phyloP scores from a whole-genome alignment of 2,113 vertebrate genomes.

The Suricata suricatta region DNA sequence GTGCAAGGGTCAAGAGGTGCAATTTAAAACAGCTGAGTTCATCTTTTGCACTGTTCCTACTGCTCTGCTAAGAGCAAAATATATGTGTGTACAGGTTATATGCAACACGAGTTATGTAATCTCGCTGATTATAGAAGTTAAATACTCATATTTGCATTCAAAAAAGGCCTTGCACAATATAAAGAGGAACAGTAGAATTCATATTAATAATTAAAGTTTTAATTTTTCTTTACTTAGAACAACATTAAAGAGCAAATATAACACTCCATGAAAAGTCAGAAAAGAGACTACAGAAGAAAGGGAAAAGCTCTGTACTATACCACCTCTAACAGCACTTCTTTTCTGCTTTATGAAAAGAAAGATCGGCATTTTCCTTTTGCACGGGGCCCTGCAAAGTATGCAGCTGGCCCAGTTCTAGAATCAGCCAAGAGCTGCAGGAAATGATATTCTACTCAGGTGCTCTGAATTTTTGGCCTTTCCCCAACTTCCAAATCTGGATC shows the following conservation, averaged over 20 bases:
- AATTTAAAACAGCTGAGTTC: background rate
- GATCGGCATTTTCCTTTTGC: background rate
- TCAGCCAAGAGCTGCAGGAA: background rate
- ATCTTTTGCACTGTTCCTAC: background rate
- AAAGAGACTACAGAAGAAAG: background rate
- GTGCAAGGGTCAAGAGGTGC: rapidly evolving
- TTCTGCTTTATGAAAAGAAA: background rate
- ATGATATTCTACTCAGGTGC: background rate
- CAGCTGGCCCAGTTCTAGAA: background rate
- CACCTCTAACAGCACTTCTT: background rate
- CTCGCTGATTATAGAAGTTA: background rate
- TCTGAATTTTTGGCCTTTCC: constrained; percentile 29
- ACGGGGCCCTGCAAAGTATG: background rate
- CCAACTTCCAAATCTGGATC: background rate
- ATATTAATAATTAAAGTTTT: constrained; percentile 14
- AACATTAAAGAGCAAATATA: constrained; percentile 6
- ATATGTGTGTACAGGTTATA: background rate
- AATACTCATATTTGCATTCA: constrained; percentile 19
- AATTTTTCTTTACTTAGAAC: constrained; percentile 15
- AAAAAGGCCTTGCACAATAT: background rate
- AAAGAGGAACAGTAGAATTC: constrained; percentile 10
- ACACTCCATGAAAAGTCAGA: background rate
- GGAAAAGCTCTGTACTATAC: background rate
- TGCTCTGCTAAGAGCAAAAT: background rate
- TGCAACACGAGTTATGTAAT: background rate